These are phyloP conservation scores for Solea senegalensis DNA, from an alignment of 2,113 vertebrate species.

Conservation along the genomic window DNA sequence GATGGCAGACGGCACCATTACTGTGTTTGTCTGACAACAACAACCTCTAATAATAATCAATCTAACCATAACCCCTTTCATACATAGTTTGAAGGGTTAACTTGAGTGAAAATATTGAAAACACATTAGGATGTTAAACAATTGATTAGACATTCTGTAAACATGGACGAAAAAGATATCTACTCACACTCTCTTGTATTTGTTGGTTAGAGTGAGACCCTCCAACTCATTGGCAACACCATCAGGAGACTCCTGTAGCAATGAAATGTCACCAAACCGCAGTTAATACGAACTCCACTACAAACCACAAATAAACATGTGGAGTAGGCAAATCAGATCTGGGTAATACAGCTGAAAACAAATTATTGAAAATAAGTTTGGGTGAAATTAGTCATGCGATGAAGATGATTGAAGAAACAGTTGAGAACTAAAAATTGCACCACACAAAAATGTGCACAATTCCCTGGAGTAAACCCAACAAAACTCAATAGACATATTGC, in stretches of 20 bases:
- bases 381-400: slow-evolving; percentile 42
- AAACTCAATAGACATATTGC: neutral
- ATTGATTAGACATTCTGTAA: neutral
- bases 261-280: neutral
- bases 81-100: no score
- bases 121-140: no score
- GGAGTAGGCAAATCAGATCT: neutral
- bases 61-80: no score
- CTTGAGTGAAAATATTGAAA: no score
- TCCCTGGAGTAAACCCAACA: no score
- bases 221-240: slow-evolving; percentile 47
- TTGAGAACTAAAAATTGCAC: slow-evolving; percentile 4
- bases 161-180: neutral
- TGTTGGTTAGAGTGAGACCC: slow-evolving; percentile 66
- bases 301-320: neutral
- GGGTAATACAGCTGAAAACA: neutral
- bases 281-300: neutral
- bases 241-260: slow-evolving; percentile 63
- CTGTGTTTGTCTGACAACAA: neutral
- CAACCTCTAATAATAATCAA: neutral
- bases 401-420: slow-evolving; percentile 19
- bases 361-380: slow-evolving; percentile 2
- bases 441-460: neutral
- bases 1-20: neutral
- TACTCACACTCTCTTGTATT: slow-evolving; percentile 80